Evolutionary conservation across 2,113 vertebrate genomes (phyloP), one percentile per base, ranked within the genome.

Genomic region (Oenanthe melanoleuca): DNA sequence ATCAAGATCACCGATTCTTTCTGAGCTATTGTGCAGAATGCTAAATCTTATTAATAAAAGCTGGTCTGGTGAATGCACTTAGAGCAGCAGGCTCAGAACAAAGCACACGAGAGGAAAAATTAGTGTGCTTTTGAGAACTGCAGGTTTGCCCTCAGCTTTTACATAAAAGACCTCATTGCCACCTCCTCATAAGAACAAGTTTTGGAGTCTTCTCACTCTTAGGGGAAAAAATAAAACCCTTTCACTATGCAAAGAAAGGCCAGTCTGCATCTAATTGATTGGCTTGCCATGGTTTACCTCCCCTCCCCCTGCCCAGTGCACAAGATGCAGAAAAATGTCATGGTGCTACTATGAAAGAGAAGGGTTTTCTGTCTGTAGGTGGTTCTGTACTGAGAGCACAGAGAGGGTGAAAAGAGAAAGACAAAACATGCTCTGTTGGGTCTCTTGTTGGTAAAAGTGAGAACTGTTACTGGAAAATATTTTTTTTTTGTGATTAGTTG

Each of bases 391-490:
- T 42, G 67, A 94, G 50, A 88, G 23, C 25, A 11, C 19, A 75
- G 66, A 57, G 22, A 73, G 22, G 50, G 25, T 34, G 8, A 22
- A 22, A 64, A 82, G 60, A 61, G 37, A 47, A 8, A 57, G 13
- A 3, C 14, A 34, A 52, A 38, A 42, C 63, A 38, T 2, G 14
- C 25, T 84, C 21, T 63, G n/a, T 89, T 81, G 33, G 37, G 13
- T 93, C 14, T 18, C 64, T 70, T 75, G 25, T 82, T 93, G 86
- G 69, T 95, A 96, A 95, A 95, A 96, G 89, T 88, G 73, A 95
- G 77, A 94, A 93, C 38, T 69, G 49, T 96, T 92, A 86, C 88
- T 94, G 91, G 82, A 95, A 96, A 90, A 57, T 83, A 75, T 79
- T 95, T 82, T 57, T 95, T 82, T 57, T 95, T 87, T 75, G 61